Conservation (phyloP, 2,797 vertebrate species). For the Rhadinocentrus ornatus region DNA sequence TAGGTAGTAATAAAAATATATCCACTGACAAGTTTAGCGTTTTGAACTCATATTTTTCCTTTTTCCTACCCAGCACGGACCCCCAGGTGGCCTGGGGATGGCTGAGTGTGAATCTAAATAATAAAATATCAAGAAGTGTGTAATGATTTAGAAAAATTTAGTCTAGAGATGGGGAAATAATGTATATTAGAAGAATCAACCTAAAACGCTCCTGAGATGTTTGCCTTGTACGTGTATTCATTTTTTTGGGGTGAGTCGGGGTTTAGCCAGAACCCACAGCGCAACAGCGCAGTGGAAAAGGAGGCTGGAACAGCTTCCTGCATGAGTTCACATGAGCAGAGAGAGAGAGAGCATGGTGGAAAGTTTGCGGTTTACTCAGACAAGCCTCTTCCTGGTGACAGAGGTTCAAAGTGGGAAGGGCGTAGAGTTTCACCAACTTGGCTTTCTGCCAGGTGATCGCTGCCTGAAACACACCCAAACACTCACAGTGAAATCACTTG, state of each 20-base stretch:
- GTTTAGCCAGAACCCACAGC: conserved; percentile 51
- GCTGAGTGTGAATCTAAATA: conserved; percentile 26
- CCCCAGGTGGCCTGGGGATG: conserved; percentile 31
- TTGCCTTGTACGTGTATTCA: conserved; percentile 23
- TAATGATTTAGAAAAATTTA: conserved; percentile 5
- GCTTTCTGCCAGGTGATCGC: conserved; percentile 62
- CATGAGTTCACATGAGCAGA: conserved; percentile 39
- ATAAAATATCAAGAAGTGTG: conserved; percentile 10
- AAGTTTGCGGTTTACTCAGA: conserved; percentile 73
- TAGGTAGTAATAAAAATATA: conserved; percentile 38
- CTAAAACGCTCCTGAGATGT: conserved; percentile 22
- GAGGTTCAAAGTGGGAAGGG: conserved; percentile 50
- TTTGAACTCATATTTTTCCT: conserved; percentile 16
- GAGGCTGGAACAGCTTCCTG: conserved; percentile 52
- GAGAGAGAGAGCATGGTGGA: conserved; percentile 63
- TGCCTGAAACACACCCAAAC: conserved; percentile 46
- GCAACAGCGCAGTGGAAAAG: conserved; percentile 23
- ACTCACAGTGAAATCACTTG: conserved; percentile 29
- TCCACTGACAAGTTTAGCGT: conserved; percentile 24
- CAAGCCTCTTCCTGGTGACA: conserved; percentile 65
- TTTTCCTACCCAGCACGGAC: conserved; percentile 29
- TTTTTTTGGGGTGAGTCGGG: conserved; percentile 45
- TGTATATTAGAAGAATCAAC: conserved; percentile 12
- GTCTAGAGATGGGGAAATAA: neutral
- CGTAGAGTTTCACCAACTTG: conserved; percentile 43